Evolutionary conservation across 2,113 vertebrate species (phyloP), one percentile per base, ranked within the genome.

Genomic region (Acrocephalus kingi): DNA sequence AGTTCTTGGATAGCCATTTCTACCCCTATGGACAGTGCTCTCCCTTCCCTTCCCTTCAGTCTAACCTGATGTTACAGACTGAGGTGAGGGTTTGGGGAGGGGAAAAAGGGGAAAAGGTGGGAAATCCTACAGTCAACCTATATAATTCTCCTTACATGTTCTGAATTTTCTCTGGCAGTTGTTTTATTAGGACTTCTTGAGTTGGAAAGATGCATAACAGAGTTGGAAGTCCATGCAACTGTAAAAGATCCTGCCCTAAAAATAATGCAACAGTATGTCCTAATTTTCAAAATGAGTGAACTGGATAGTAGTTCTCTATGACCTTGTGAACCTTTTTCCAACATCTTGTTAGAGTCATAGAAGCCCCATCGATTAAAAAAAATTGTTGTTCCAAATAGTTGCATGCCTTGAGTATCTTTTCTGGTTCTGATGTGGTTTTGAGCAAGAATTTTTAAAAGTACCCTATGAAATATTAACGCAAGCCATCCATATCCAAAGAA

Each of bases 381-480:
- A 10, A 12, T 23, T 25, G 51, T 79, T 83, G 37, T 83, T 91
- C 73, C 88, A 91, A 88, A 89, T 83, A 69, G 41, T 17, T 89
- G 64, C 54, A 64, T 49, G 89, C 41, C 35, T 84, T 86, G 62
- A 90, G 49, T 94, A 90, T 94, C 49, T 90, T 73, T 92, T 62
- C 78, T 94, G 59, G 17, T 84, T 90, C 39, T 86, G 64, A 77
- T 90, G 68, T 86, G 73, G 83, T 69, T 94, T 95, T 85, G 59
- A 96, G 79, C 61, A 92, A 76, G 67, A 87, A 48, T 89, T 93
- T 89, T 93, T 93, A 37, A 89, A 93, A 93, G 91, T 88, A 56
- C 73, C 30, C 35, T 86, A 96, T 94, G 54, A 88, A 96, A 95
- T 93, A 96, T 96, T 97, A 92, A 94, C 85, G 52, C 74, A 89